Conservation (phyloP, 2,113 vertebrate species). For the Edolisoma coerulescens region DNA sequence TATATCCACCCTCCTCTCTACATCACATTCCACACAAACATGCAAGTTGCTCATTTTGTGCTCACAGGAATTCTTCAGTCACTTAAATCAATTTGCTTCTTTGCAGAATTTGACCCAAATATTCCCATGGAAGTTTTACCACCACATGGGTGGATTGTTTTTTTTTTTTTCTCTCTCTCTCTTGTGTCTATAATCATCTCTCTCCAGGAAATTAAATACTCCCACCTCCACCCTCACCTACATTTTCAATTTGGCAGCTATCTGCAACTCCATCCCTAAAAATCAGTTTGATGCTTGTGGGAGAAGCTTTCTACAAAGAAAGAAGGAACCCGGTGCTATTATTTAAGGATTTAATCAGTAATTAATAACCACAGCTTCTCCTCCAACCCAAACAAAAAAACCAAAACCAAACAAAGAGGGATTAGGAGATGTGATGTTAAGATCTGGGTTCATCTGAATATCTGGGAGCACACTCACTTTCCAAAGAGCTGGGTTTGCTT, state of each 20-base stretch:
- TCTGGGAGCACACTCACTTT: not conserved
- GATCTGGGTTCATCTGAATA: not conserved
- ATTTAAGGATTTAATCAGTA: slow-evolving; percentile 2
- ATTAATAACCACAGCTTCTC: slow-evolving; percentile 9
- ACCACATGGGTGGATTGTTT: accelerated
- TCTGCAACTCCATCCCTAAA: not conserved
- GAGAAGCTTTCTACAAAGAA: not conserved
- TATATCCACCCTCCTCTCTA: not conserved
- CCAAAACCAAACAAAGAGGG: not conserved
- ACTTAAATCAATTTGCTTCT: not conserved
- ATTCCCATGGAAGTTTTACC: not conserved
- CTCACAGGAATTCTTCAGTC: not conserved
- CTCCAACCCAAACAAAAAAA: not conserved
- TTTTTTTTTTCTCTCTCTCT: not conserved
- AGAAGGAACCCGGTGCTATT: not conserved
- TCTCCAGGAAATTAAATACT: slow-evolving; percentile 18
- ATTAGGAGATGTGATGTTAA: slow-evolving; percentile 8
- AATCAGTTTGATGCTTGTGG: not conserved
- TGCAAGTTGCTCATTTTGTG: not conserved
- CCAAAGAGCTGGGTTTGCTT: not conserved
- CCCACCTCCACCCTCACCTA: not conserved
- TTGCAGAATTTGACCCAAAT: not conserved
- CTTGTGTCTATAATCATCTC: not conserved
- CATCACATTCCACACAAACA: not conserved
- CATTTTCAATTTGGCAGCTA: not conserved